phyloP scores from a whole-genome alignment of 64 coral and sea anemone species.

The Montipora sp. region DNA sequence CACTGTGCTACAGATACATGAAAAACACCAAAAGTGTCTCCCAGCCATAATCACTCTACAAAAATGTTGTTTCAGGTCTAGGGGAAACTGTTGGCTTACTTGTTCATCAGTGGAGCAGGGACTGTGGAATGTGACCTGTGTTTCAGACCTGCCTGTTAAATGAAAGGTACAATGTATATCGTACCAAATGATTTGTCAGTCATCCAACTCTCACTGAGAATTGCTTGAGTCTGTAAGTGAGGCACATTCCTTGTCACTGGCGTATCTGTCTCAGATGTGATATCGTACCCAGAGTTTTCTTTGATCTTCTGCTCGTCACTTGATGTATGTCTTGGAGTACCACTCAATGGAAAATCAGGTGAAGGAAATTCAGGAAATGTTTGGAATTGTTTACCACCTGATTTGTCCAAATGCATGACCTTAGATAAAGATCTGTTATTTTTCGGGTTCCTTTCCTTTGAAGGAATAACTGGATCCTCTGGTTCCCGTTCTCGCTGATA shows the following conservation, averaged over 20 bases:
- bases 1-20: too few species aligned
- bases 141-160: too few species aligned
- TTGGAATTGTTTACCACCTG: background rate
- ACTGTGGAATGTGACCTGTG: too few species aligned
- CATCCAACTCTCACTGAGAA: slow-evolving; percentile 68
- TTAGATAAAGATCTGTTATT: background rate
- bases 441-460: background rate
- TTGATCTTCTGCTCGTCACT: background rate
- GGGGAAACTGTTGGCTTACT: too few species aligned
- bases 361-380: too few species aligned
- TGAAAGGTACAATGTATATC: background rate
- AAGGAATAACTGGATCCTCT: background rate
- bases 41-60: too few species aligned
- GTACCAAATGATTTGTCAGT: slow-evolving; percentile 69
- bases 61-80: too few species aligned
- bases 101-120: too few species aligned
- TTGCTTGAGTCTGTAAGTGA: slow-evolving; percentile 10
- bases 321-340: background rate
- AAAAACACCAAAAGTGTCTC: too few species aligned
- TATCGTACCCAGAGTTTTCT: background rate
- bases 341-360: background rate
- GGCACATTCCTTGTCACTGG: background rate
- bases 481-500: background rate
- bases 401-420: background rate
- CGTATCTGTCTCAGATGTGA: background rate